Base-by-base conservation (phyloP, 2,888 invertebrate genomes). In the Xanthorhoe designata region DNA sequence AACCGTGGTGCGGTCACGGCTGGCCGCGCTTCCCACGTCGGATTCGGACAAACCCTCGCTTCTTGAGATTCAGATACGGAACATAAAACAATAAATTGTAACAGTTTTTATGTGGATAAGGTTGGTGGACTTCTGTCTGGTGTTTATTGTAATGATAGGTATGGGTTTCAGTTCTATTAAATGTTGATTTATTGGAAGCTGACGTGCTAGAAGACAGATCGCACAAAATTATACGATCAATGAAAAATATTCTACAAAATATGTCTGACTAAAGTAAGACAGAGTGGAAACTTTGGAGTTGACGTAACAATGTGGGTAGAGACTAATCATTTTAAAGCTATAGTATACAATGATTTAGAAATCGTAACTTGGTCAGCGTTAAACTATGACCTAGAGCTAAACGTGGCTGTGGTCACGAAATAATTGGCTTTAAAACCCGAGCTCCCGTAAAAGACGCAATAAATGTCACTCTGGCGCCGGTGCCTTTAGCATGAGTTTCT, bases 1-100 rank as follows among this genome's bases (percentile, higher is more conserved):
- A 78, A 78, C 73, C 83, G 77, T 73, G 77, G 75, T 73, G 76
- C 74, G 79, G 91, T 88, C 83, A 80, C 81, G 89, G 84, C 82
- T 68, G 74, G 84, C 69, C 79, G 83, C 58, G 62, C 81, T 87
- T 86, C 86, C 82, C 86, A 86, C 82, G 79, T 80, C 79, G 78
- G 78, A 76, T 71, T 60, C 71, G 71, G 71, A 66, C 74, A 73
- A 77, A 75, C 80, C 78, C 79, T 77, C 75, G 61, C 75, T 76
- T 78, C 80, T 80, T 78, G 71, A 84, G 82, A 84, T 82, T 79
- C 78, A 80, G 73, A 73, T 73, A 73, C 67, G 63, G 60, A 64
- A 67, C 49, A 61, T 68, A 62, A 67, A 71, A 70, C 69, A 73
- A 71, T 71, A 71, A 73, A 71, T 66, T 71, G 71, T 68, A 70